Percentiles rank a stretch among this genome's conserved stretches.
phyloP scores from a whole-genome alignment of 2,888 invertebrate species.

The Chymomyza amoena region DNA sequence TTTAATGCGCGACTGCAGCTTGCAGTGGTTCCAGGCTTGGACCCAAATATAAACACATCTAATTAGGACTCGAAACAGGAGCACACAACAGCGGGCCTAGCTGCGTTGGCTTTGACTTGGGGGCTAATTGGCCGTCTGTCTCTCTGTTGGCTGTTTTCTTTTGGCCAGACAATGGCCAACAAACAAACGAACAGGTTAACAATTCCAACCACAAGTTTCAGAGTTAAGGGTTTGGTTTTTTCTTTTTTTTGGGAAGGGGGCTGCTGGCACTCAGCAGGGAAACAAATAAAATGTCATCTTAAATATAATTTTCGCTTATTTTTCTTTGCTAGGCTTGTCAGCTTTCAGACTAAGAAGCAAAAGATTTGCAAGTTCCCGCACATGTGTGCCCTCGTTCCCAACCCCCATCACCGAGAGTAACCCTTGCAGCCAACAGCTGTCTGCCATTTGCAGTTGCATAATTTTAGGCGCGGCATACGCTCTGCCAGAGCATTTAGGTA shows the following conservation, averaged over 20 bases:
- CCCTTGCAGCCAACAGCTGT: neutral
- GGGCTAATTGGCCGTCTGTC: constrained; percentile 64
- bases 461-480: constrained; percentile 41
- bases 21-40: constrained; percentile 24
- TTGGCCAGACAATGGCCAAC: constrained; percentile 29
- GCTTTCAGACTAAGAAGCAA: constrained; percentile 23
- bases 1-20: constrained; percentile 46
- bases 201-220: constrained; percentile 14
- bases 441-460: constrained; percentile 47
- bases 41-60: constrained; percentile 64
- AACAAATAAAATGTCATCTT: constrained; percentile 68
- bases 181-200: constrained; percentile 52
- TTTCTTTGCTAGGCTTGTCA: constrained; percentile 36
- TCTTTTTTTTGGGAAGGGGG: neutral
- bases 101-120: constrained; percentile 9
- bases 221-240: neutral
- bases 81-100: neutral
- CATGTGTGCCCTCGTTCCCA: constrained; percentile 33
- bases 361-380: constrained; percentile 64
- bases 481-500: neutral
- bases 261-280: neutral
- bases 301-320: constrained; percentile 71
- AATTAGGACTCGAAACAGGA: constrained; percentile 49
- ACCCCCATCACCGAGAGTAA: too few relatives aligned
- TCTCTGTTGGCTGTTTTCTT: neutral